These are phyloP conservation scores for Calyptommatus sinebrachiatus DNA, from an alignment of 2,113 vertebrate species.

Conservation along the genomic window DNA sequence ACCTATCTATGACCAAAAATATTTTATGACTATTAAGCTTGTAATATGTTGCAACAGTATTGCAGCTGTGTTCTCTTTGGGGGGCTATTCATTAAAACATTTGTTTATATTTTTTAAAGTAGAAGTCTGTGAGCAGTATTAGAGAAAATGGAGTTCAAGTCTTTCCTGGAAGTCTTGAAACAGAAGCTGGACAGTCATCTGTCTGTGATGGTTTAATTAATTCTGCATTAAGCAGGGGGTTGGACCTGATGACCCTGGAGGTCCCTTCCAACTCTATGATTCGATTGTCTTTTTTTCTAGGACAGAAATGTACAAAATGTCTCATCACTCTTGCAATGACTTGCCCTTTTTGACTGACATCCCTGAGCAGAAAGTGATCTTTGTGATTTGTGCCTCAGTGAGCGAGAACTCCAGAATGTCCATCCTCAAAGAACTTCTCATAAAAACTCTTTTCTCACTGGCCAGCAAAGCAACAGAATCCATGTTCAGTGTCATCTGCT, in stretches of 20 bases:
- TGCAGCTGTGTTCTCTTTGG: too few relatives aligned
- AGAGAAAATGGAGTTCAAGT: not conserved
- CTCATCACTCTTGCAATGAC: not conserved
- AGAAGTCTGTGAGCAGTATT: not conserved
- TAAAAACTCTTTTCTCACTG: conserved; percentile 16
- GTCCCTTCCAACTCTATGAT: not conserved
- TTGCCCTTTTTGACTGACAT: not conserved
- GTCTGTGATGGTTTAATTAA: too few relatives aligned
- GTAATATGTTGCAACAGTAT: too few relatives aligned
- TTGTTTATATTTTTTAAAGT: too few relatives aligned
- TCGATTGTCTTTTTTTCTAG: not conserved
- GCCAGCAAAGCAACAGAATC: not conserved
- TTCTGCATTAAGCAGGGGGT: too few relatives aligned
- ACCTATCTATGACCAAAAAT: too few relatives aligned
- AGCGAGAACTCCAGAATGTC: conserved; percentile 8
- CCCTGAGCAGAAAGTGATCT: not conserved
- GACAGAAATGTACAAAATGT: not conserved
- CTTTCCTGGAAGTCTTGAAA: too few relatives aligned
- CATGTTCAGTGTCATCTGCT: conserved; percentile 17
- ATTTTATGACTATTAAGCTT: too few relatives aligned
- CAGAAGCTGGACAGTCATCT: too few relatives aligned
- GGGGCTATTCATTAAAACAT: too few relatives aligned
- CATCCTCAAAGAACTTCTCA: not conserved
- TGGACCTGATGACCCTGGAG: too few relatives aligned
- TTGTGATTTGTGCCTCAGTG: conserved; percentile 36